Base-by-base conservation (phyloP, 2,888 invertebrate genomes). In the Argyresthia goedartella region DNA sequence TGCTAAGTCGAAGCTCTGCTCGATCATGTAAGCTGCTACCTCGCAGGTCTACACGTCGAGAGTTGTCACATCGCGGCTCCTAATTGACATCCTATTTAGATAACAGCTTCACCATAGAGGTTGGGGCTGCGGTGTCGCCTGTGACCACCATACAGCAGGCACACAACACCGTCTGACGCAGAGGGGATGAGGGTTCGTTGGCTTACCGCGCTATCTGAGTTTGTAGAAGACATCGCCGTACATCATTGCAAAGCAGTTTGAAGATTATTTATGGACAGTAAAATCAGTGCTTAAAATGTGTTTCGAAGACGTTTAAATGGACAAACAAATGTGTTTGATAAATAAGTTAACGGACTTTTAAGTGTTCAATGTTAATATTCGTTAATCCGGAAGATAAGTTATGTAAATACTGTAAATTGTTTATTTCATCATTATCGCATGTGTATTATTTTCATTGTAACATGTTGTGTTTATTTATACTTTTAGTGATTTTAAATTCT, bases 31-130 rank as follows among this genome's bases (percentile, higher is more conserved):
- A 81, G 54, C 68, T 64, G 65, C 62, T 65, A 54, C 54, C 61
- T 64, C 63, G 62, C 73, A 67, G 68, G 69, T 63, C 64, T 63
- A 59, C 59, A 68, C 66, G 63, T 46, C 9, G 14, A 25, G 25
- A 44, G 44, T 14, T 15, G 16, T 10, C 14, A 16, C 14, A 14
- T 9, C 44, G 14, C 46, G 13, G 15, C 35, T 48, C 36, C 48
- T 48, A 35, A 14, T 43, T 14, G 62, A 68, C 70, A 71, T 71
- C 68, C 69, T 74, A 64, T 65, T 81, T 81, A 79, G 75, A 25
- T 72, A 69, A 70, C 73, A 69, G 72, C 72, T 74, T 74, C 66
- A 67, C 67, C 78, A 78, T 78, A 76, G 77, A 70, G 25, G 71
- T 69, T 64, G 70, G 71, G 62, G 63, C 69, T 33, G 7, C 44